phyloP scores from a whole-genome alignment of 2,888 invertebrate genomes.

The Therioaphis trifolii region DNA sequence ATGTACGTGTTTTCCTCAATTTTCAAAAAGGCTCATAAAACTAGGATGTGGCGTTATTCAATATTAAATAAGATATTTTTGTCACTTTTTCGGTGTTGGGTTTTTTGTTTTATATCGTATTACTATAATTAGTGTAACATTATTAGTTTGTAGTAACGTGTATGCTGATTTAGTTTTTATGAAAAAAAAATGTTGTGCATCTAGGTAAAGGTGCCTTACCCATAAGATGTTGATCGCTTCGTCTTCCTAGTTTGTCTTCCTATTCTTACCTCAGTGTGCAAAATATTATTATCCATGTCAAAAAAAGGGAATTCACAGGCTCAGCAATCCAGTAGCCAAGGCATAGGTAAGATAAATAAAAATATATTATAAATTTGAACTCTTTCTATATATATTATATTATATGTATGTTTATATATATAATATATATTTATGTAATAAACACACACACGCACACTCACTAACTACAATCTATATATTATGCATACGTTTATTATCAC shows the following conservation, averaged over 20 bases:
- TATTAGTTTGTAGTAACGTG: not conserved
- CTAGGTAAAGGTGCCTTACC: slow-evolving; percentile 29
- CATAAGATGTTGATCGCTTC: slow-evolving; percentile 55
- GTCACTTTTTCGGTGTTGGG: not conserved
- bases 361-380: slow-evolving; percentile 11
- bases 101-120: not conserved
- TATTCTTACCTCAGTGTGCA: slow-evolving; percentile 52
- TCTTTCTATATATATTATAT: slow-evolving; percentile 4
- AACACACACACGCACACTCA: not conserved
- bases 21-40: slow-evolving; percentile 39
- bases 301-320: slow-evolving; percentile 51
- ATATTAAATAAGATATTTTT: not conserved
- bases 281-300: slow-evolving; percentile 57
- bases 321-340: slow-evolving; percentile 40
- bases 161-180: slow-evolving; percentile 39
- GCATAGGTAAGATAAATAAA: slow-evolving; percentile 50
- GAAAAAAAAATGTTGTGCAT: slow-evolving; percentile 54
- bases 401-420: not conserved
- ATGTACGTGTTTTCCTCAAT: not conserved
- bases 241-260: slow-evolving; percentile 61
- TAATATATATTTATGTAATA: not conserved
- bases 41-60: not conserved
- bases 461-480: no score
- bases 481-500: not conserved
- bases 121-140: not conserved